phyloP scores from a whole-genome alignment of 2,888 invertebrate species.

The Drosophila robusta region DNA sequence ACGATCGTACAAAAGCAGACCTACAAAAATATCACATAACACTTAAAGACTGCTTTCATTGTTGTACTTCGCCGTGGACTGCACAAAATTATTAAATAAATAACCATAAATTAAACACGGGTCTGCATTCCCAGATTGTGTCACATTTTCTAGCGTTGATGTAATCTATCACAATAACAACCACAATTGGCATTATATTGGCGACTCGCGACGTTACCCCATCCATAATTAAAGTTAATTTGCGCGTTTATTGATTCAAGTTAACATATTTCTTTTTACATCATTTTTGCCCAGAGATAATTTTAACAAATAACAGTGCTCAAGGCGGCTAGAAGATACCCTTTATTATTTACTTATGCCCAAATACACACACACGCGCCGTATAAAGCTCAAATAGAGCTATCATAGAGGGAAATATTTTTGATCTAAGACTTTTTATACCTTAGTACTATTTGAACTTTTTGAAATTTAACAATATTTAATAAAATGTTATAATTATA shows the following conservation, averaged over 20 bases:
- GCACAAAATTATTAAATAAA: slow-evolving; percentile 19
- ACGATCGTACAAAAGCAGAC: not conserved
- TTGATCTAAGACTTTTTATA: no score
- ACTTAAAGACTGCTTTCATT: slow-evolving; percentile 9
- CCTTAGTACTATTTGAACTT: no score
- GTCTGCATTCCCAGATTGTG: slow-evolving; percentile 23
- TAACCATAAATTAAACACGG: slow-evolving; percentile 23
- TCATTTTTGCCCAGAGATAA: slow-evolving; percentile 21
- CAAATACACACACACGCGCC: no score
- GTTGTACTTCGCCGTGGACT: slow-evolving; percentile 1
- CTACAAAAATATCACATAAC: slow-evolving; percentile 4
- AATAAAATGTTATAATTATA: no score
- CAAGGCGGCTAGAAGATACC: not conserved
- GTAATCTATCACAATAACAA: slow-evolving; percentile 48
- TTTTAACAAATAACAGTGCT: not conserved
- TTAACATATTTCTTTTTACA: slow-evolving; percentile 20
- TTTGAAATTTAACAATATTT: no score
- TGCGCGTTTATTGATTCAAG: slow-evolving; percentile 50
- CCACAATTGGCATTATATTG: slow-evolving; percentile 29
- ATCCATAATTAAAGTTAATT: slow-evolving; percentile 63
- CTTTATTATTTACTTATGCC: not conserved
- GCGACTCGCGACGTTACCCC: slow-evolving; percentile 33
- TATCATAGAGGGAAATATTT: no score
- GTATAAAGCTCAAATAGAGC: no score
- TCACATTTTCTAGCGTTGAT: slow-evolving; percentile 43